Base-by-base conservation (phyloP, 1,140 invertebrate genomes). In the Drosophila azteca region DNA sequence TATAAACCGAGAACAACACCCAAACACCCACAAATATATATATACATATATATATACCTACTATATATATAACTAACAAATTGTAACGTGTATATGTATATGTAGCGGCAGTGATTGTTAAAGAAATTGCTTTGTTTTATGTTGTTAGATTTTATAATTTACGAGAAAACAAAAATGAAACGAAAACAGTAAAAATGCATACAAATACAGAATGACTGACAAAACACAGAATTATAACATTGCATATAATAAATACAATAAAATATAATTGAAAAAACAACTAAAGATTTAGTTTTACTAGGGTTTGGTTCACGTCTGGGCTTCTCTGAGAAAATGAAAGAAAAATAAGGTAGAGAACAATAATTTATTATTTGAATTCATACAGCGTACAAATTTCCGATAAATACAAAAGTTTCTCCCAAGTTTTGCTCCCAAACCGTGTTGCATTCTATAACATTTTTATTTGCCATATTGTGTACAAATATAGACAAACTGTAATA, bases 151-250 rank as follows among this genome's bases (percentile, higher is more conserved):
- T 87, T 90, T 90, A 77, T 90, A 85, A 90, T 90, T 90, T 90
- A 82, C 65, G 71, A 83, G 54, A 67, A 79, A 77, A 20, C 17
- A 79, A 55, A 9, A 58, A 68, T 64, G 76, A 69, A 78, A 77
- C 51, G 78, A 80, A 26, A 26, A 26, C 24, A 5, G 24, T 26
- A 26, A 26, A 26, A 84, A 79, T 81, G 87, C 78, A 90, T 78
- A 90, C 84, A 90, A 88, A 88, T 83, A 89, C 77, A 90, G 83
- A 90, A 90, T 88, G 89, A 90, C 88, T 90, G 89, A 90, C 76
- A 90, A 90, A 90, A 90, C 75, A 89, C 83, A 90, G 79, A 90
- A 85, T 89, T 79, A 90, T 88, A 88, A 80, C 70, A 90, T 76
- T 88, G 83, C 82, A 78, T 88, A 88, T 90, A 90, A 90, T 81